These are phyloP conservation scores for Beris morrisii DNA, from an alignment of 2,888 invertebrate species.

Conservation along the genomic window DNA sequence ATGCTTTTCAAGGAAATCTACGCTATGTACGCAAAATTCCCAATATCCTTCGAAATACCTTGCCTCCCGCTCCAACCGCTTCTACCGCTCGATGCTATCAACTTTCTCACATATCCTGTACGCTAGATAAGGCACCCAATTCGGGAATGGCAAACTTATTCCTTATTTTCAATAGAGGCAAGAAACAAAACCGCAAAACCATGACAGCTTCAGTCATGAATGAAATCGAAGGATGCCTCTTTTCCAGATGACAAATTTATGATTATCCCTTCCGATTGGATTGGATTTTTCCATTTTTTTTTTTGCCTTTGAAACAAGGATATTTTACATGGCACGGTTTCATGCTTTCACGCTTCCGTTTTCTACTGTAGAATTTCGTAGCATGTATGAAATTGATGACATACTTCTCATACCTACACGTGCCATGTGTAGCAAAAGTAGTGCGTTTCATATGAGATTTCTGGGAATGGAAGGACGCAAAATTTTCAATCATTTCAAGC, in stretches of 20 bases:
- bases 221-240: conserved; percentile 9
- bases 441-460: no score
- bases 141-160: conserved; percentile 11
- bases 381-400: no score
- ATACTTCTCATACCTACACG: no score
- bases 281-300: conserved; percentile 1
- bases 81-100: no score
- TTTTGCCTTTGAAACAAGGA: conserved; percentile 8
- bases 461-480: no score
- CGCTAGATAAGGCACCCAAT: conserved; percentile 13
- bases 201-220: background rate
- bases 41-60: no score
- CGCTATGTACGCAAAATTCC: no score
- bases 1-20: conserved; percentile 15
- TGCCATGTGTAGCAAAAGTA: no score
- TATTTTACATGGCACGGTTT: conserved; percentile 29
- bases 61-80: no score
- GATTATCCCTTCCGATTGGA: conserved; percentile 2
- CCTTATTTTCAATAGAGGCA: conserved; percentile 11
- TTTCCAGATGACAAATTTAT: conserved; percentile 13
- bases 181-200: conserved; percentile 1
- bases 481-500: no score
- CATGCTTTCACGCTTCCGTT: conserved; percentile 4
- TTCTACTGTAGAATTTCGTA: no score
- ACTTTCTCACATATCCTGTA: no score